Evolutionary conservation across 2,888 invertebrate species (phyloP).

Genomic region (Eretmocerus hayati): DNA sequence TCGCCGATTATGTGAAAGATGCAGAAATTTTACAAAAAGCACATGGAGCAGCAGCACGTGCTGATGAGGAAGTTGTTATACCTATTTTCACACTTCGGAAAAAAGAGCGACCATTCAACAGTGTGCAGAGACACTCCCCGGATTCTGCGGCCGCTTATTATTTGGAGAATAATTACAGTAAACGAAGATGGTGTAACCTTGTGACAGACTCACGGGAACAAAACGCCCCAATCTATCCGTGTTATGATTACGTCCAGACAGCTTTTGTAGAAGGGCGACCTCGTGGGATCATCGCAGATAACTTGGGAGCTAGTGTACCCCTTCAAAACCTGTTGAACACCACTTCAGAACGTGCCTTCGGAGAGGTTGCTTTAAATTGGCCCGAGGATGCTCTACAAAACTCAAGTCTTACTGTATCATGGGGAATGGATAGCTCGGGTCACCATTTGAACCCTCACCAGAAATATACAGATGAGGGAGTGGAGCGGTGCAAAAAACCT

Average conservation of each 20-base stretch:
- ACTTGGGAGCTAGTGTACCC: not conserved
- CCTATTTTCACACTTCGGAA: too few species aligned
- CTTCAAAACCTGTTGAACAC: constrained; percentile 34
- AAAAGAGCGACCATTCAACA: too few species aligned
- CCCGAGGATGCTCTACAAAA: not conserved
- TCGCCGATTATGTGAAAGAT: too few species aligned
- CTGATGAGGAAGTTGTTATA: too few species aligned
- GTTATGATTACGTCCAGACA: not conserved
- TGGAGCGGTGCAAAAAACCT: not conserved
- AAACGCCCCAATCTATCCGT: not conserved
- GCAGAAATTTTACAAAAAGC: too few species aligned
- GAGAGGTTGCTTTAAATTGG: not conserved
- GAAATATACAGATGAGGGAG: not conserved
- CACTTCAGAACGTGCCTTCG: constrained; percentile 3
- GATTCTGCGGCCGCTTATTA: not conserved
- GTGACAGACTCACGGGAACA: not conserved
- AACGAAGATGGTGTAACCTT: not conserved
- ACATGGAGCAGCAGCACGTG: too few species aligned
- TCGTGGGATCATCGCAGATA: not conserved
- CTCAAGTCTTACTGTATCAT: not conserved
- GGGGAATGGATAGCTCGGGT: constrained; percentile 9
- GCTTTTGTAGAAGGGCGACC: not conserved
- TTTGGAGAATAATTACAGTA: not conserved
- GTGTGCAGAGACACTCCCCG: constrained; percentile 49
- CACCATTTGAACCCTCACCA: constrained; percentile 6